These are phyloP conservation scores for Cromileptes altivelis DNA, from an alignment of 2,113 vertebrate genomes.

Conservation along the genomic window DNA sequence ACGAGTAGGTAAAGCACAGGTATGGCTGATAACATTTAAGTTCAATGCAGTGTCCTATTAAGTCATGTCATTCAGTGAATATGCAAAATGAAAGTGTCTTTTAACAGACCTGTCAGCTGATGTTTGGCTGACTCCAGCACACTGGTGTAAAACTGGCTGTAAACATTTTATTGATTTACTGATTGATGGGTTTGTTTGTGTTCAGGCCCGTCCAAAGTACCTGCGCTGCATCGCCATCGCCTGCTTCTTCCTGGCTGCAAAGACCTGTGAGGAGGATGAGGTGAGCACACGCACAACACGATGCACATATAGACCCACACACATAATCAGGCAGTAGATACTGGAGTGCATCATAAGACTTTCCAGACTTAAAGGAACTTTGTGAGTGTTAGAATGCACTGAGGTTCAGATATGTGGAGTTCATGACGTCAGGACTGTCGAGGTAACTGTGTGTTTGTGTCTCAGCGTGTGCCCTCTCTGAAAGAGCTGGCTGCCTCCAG, in stretches of 20 bases:
- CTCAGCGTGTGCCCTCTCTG: conserved; percentile 92
- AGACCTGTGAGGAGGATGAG: conserved; percentile 98
- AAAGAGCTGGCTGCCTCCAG: conserved; percentile 91
- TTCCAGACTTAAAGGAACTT: neutral
- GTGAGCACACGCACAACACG: conserved; percentile 74
- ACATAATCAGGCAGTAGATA: neutral
- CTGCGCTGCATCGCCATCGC: conserved; percentile 97
- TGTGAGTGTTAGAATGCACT: too few species aligned
- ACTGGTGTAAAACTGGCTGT: neutral
- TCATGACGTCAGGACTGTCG: neutral
- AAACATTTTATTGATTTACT: neutral
- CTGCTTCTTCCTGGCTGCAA: conserved; percentile 97
- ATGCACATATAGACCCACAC: neutral
- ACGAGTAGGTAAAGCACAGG: too few species aligned
- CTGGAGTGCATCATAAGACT: neutral
- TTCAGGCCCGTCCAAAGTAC: conserved; percentile 96
- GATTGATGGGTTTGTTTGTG: conserved; percentile 13
- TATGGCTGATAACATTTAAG: too few species aligned
- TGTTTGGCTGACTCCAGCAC: neutral
- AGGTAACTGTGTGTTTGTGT: conserved; percentile 3
- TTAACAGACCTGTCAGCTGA: neutral
- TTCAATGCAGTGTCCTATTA: too few species aligned
- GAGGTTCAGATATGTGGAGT: too few species aligned
- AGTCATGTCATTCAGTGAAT: too few species aligned
- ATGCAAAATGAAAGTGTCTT: neutral